Percentiles rank a stretch among this genome's conserved stretches.
Conservation (phyloP, 2,113 vertebrate species). For the Pteronura brasiliensis region DNA sequence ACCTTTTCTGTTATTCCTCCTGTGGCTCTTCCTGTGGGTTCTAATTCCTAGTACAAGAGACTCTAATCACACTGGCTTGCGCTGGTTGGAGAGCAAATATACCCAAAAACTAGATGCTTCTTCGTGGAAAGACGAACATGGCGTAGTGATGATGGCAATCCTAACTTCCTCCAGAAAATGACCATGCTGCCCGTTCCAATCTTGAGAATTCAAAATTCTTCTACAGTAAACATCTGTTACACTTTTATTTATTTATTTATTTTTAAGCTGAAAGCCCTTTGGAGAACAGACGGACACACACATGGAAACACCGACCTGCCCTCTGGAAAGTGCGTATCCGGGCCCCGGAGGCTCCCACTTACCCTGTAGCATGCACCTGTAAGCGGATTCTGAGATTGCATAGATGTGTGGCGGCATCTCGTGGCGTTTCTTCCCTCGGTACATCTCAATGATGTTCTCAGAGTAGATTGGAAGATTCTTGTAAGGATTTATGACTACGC, state of each 20-base stretch:
- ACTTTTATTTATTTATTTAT: background rate
- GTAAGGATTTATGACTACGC: conserved; percentile 99
- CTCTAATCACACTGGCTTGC: background rate
- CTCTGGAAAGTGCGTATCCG: background rate
- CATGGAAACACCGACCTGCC: background rate
- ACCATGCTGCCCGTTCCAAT: background rate
- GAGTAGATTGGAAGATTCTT: conserved; percentile 99
- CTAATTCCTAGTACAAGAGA: background rate
- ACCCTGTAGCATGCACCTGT: conserved; percentile 99
- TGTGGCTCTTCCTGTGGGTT: background rate
- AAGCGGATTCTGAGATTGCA: conserved; percentile 97
- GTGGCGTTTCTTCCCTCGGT: conserved; percentile 97
- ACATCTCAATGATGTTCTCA: conserved; percentile 99
- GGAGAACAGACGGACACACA: background rate
- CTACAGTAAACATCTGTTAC: background rate
- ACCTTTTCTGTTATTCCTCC: background rate
- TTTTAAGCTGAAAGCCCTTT: background rate
- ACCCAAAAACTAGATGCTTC: background rate
- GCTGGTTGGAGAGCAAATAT: background rate
- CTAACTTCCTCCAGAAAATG: background rate
- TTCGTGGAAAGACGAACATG: background rate
- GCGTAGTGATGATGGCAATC: background rate
- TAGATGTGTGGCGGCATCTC: conserved; percentile 99
- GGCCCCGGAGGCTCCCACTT: conserved; percentile 48
- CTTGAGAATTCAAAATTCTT: conserved; percentile 8